A percentile compares a stretch with the other conserved stretches of the same genome.
Evolutionary conservation across 2,888 invertebrate species (phyloP).

Genomic region (Mythimna pallens): DNA sequence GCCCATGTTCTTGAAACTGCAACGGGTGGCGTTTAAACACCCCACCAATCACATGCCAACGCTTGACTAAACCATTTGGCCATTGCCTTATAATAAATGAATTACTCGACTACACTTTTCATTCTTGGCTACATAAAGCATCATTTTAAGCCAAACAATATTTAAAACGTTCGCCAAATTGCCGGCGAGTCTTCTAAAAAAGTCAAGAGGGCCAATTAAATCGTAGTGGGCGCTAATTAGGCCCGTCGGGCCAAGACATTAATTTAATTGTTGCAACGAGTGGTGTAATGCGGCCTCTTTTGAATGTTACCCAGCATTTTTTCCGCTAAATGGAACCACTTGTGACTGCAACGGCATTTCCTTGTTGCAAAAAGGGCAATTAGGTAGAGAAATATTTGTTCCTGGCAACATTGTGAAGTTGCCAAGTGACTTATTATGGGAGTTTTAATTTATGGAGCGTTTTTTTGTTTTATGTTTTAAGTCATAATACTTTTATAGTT

Average conservation of each 20-base stretch:
- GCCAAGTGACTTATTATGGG: conserved; percentile 44
- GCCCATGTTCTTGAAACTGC: neutral
- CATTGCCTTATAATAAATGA: conserved; percentile 13
- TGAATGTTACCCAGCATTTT: conserved; percentile 59
- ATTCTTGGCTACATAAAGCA: conserved; percentile 49
- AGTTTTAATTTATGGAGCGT: conserved; percentile 35
- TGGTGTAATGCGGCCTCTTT: conserved; percentile 55
- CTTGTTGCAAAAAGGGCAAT: conserved; percentile 58
- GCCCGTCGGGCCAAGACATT: conserved; percentile 60
- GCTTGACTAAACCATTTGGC: neutral
- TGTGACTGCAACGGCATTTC: conserved; percentile 57
- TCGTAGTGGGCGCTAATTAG: conserved; percentile 66
- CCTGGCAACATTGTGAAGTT: conserved; percentile 42
- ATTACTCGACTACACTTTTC: conserved; percentile 24
- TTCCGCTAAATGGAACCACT: conserved; percentile 62
- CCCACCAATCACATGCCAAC: neutral
- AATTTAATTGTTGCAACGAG: conserved; percentile 65
- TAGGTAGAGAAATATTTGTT: conserved; percentile 59
- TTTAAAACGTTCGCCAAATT: conserved; percentile 54
- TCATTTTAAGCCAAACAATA: conserved; percentile 54
- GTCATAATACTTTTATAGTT: neutral
- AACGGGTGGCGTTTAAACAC: conserved; percentile 1
- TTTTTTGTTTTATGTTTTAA: conserved; percentile 6
- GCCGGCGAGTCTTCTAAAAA: conserved; percentile 51
- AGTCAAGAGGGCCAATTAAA: conserved; percentile 63